These are phyloP conservation scores for Elmis aenea DNA, from an alignment of 2,888 invertebrate genomes.

Conservation along the genomic window DNA sequence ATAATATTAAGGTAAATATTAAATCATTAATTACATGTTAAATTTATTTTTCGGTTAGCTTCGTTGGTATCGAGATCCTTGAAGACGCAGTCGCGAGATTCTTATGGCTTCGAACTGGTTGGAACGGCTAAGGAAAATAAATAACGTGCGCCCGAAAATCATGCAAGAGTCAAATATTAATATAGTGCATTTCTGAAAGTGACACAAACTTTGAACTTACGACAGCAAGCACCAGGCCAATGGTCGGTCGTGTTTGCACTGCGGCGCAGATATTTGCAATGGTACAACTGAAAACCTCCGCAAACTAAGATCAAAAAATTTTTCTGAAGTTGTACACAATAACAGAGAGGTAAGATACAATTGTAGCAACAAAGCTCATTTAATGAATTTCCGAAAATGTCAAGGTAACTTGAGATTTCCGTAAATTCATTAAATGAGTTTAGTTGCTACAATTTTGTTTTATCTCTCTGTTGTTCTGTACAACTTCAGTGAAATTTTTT, in stretches of 20 bases:
- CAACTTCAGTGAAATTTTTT: too few relatives aligned
- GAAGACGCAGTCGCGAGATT: conserved; percentile 58
- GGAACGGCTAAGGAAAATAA: conserved; percentile 82
- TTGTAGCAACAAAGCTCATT: too few relatives aligned
- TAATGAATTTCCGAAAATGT: too few relatives aligned
- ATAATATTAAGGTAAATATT: too few relatives aligned
- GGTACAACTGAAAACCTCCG: conserved; percentile 50
- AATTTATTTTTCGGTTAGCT: conserved; percentile 80
- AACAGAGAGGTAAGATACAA: too few relatives aligned
- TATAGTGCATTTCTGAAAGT: conserved; percentile 45
- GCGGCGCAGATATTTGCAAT: conserved; percentile 45
- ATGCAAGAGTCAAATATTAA: conserved; percentile 53
- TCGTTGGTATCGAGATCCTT: conserved; percentile 79
- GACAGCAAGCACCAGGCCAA: conserved; percentile 74
- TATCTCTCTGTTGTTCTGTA: too few relatives aligned
- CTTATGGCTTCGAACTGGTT: conserved; percentile 94
- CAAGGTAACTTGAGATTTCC: too few relatives aligned
- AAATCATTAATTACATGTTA: too few relatives aligned
- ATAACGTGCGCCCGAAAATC: conserved; percentile 69
- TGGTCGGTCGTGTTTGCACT: conserved; percentile 75
- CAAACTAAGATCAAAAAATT: conserved; percentile 51
- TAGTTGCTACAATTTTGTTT: too few relatives aligned
- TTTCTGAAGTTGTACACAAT: too few relatives aligned
- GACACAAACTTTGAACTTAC: conserved; percentile 55
- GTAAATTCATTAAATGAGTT: too few relatives aligned